Evolutionary conservation across 2,113 vertebrate genomes (phyloP).

Genomic region (Chunga burmeisteri): DNA sequence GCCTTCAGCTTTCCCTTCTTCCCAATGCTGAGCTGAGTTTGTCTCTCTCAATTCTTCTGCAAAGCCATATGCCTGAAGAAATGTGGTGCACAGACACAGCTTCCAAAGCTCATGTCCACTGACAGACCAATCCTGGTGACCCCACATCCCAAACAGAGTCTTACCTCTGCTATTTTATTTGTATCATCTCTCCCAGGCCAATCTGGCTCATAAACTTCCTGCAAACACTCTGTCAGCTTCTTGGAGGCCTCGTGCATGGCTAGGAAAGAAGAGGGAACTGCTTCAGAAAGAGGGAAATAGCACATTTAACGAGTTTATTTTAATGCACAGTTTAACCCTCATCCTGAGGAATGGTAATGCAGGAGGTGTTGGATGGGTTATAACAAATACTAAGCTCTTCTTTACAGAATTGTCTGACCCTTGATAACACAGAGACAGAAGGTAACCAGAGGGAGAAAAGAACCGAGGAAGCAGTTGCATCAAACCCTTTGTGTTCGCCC

Average conservation of each 20-base stretch:
- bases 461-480: background rate
- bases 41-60: background rate
- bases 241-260: conserved; percentile 98
- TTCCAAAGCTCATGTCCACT: background rate
- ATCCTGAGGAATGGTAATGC: background rate
- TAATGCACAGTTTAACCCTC: background rate
- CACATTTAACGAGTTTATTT: too few species aligned
- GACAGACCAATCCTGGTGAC: background rate
- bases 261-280: conserved; percentile 59
- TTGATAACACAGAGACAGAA: background rate
- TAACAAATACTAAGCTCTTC: background rate
- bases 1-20: background rate
- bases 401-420: background rate
- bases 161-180: conserved; percentile 91
- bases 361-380: background rate
- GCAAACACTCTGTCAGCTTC: conserved; percentile 90
- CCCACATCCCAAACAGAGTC: background rate
- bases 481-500: background rate
- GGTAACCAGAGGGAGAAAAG: background rate
- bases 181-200: conserved; percentile 94
- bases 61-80: background rate
- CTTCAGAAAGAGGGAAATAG: background rate
- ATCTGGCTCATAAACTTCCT: conserved; percentile 93
- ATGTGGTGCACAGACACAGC: background rate
- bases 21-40: background rate